Base-by-base conservation (phyloP, 2,113 vertebrate genomes). In the Benitochromis conjunctus region DNA sequence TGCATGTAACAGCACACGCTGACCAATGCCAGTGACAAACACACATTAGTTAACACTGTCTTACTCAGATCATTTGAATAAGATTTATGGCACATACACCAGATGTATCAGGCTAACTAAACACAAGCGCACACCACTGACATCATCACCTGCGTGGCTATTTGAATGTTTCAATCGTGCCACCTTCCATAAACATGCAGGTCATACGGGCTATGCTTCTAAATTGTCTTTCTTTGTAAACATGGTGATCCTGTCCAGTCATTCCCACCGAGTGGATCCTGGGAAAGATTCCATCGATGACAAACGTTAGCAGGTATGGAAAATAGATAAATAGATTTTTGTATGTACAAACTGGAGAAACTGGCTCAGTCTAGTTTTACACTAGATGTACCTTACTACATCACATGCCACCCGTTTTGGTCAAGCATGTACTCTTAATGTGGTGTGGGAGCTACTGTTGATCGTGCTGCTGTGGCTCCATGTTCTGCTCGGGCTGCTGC, bases 381-480 rank as follows among this genome's bases (percentile, higher is more conserved):
- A 79, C 62, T 90, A 12, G 48, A 21, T 84, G 26, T 19, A 77
- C 6, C 9, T 81, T 80, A 56, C 16, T 24, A 55, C 13, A 55
- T 6, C 38, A 76, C 66, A 66, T 6, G 38, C 48, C 57, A 21
- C 3, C 6, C 12, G 51, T 14, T 51, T 19, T 24, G 9, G 7
- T 9, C 46, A 21, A 54, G 76, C 76, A 5, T 31, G n/a, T 38
- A 8, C 6, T 77, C 4, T 19, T 86, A 85, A 54, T 74, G 64
- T 79, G 12, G 10, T 2, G 29, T 18, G 29, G 51, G 29, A 9
- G 26, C 82, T 86, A 76, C 4, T 66, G 51, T n/a, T 84, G 78
- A 48, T 88, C 62, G 18, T 80, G 84, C 83, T 94, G 92, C 51
- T 80, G 14, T 5, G 58, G 53, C 38, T 76, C 83, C 3, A 9